A percentile compares a stretch with the other conserved stretches of the same genome.
phyloP scores from a whole-genome alignment of 2,113 vertebrate genomes.

The Pomatorhinus ruficollis region DNA sequence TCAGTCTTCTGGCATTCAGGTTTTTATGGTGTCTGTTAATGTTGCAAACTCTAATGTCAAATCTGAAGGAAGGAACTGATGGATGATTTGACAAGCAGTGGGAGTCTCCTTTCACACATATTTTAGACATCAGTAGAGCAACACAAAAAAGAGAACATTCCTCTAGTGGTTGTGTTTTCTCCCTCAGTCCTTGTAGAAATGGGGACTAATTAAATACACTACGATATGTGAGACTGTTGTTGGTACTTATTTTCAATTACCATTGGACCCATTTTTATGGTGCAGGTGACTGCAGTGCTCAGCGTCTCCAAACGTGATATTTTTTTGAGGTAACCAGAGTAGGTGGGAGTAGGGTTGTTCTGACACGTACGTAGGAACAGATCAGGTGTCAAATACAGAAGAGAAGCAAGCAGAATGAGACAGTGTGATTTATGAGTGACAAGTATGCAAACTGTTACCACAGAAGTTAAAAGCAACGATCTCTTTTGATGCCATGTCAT shows the following conservation, averaged over 20 bases:
- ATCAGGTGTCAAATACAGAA: not conserved
- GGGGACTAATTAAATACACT: not conserved
- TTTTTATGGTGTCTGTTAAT: not conserved
- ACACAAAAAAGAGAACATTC: not conserved
- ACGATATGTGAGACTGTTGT: not conserved
- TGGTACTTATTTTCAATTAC: not conserved
- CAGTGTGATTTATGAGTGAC: slow-evolving; percentile 17
- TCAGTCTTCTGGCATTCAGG: not conserved
- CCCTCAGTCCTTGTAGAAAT: not conserved
- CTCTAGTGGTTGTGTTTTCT: not conserved
- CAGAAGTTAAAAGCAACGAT: not conserved
- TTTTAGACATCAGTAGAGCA: not conserved
- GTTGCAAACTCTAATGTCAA: not conserved
- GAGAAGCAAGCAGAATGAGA: not conserved
- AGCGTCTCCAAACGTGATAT: not conserved
- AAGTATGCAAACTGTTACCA: slow-evolving; percentile 32
- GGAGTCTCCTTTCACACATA: not conserved
- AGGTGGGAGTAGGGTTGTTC: not conserved
- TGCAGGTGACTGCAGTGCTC: not conserved
- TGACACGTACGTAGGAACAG: not conserved
- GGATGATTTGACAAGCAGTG: not conserved
- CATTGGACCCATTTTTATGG: not conserved
- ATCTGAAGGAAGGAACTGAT: not conserved
- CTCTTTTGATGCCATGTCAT: not conserved
- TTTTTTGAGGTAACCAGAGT: not conserved